Percentiles rank a stretch among this genome's conserved stretches.
These are phyloP conservation scores for Lacanobia wlatinum DNA, from an alignment of 2,888 invertebrate species.

Conservation along the genomic window DNA sequence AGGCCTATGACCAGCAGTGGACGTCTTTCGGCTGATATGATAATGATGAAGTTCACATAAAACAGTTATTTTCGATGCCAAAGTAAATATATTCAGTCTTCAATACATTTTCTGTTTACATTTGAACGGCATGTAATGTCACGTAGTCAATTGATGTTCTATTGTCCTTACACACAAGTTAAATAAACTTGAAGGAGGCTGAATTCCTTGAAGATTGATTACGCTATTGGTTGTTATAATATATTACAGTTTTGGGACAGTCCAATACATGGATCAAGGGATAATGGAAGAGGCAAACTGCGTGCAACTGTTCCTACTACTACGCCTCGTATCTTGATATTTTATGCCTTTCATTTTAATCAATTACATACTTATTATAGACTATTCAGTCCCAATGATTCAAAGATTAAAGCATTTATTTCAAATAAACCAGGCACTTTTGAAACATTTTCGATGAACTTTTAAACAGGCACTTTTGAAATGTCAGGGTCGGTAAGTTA, in stretches of 20 bases:
- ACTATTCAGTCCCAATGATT: too few species aligned
- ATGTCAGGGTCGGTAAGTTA: too few species aligned
- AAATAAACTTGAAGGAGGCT: slow-evolving; percentile 66
- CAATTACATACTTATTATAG: too few species aligned
- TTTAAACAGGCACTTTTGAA: too few species aligned
- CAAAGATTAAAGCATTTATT: too few species aligned
- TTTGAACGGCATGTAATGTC: slow-evolving; percentile 35
- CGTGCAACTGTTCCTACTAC: not conserved
- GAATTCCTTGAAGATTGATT: slow-evolving; percentile 71
- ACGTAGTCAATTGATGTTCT: slow-evolving; percentile 47
- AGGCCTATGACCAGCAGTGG: too few species aligned
- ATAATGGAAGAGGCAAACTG: slow-evolving; percentile 46
- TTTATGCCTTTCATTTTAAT: too few species aligned
- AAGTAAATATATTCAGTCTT: not conserved
- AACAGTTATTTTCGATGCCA: not conserved
- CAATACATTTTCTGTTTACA: slow-evolving; percentile 1
- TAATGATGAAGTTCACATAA: too few species aligned
- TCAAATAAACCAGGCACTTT: too few species aligned
- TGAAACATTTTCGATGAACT: too few species aligned
- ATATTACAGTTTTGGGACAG: slow-evolving; percentile 72
- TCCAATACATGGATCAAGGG: slow-evolving; percentile 49
- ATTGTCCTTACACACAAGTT: slow-evolving; percentile 62
- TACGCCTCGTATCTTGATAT: too few species aligned
- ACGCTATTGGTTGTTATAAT: slow-evolving; percentile 71
- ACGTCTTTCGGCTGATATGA: too few species aligned